Base-by-base conservation (phyloP, 64 coral and sea anemone species). In the Stylophora pistillata region DNA sequence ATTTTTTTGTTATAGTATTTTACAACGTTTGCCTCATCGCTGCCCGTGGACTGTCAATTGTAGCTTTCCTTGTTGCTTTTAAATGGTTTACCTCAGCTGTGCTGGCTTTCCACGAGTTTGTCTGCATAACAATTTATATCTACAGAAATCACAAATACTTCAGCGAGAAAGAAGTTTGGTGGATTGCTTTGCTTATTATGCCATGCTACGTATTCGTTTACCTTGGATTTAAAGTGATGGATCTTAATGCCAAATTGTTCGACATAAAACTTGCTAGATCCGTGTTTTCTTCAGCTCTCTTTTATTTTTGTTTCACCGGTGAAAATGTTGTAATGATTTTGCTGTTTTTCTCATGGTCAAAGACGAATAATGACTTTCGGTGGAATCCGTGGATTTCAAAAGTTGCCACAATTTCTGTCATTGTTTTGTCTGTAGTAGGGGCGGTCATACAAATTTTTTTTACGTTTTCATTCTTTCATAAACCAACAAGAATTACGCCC, bases 181-280 rank as follows among this genome's bases (percentile, higher is more conserved):
- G 90, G 90, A 85, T 92, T 32, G 90, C 82, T 7, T 62, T 74
- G 7, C 74, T 92, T 12, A 57, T 92, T 0, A 56, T 92, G 15
- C 90, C 90, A 23, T 92, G 90, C 21, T 92, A 92, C 60, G 56
- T 92, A 15, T 92, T 92, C 26, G 71, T 77, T 23, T 92, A 86
- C 25, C 25, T 92, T 21, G 90, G 90, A 68, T 92, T 92, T n/a
- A 92, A 86, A 70, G 81, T 92, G 10, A 92, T 86, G 71, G 81
- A 85, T 37, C 54, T 92, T 9, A 56, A 78, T n/a, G 28, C 85
- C 12, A 83, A 85, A 33, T 47, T 85, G 0, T 92, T 92, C 52
- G 82, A 92, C 34, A 63, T 92, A 17, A 92, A 92, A 76, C 74
- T 92, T 65, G 74, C 58, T 0, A 23, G 90, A 21, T 92, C 90